Percentiles rank a stretch among this genome's conserved stretches.
phyloP scores from a whole-genome alignment of 2,113 vertebrate species.

The Capreolus pygargus region DNA sequence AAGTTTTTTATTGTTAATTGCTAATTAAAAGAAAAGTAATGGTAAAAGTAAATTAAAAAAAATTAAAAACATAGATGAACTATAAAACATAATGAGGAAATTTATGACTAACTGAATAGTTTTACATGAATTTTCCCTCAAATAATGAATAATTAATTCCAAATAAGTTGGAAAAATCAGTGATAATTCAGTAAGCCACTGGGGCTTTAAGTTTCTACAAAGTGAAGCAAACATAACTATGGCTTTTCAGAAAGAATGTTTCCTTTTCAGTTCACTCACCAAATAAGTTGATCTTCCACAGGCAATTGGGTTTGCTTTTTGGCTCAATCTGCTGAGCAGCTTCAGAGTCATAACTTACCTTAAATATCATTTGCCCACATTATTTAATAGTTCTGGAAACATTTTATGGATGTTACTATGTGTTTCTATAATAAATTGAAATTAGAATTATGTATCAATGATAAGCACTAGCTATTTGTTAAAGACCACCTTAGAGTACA shows the following conservation, averaged over 20 bases:
- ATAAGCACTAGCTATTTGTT: background rate
- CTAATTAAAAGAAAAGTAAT: conserved; percentile 70
- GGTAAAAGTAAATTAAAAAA: conserved; percentile 46
- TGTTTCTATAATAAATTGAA: background rate
- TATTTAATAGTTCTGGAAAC: background rate
- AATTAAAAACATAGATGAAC: conserved; percentile 41
- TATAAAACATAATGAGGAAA: conserved; percentile 59
- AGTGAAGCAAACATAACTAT: background rate
- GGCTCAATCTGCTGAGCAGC: background rate
- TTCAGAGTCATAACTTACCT: background rate
- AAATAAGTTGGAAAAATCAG: conserved; percentile 12
- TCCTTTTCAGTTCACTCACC: background rate
- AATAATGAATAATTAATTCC: conserved; percentile 50
- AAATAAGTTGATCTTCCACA: background rate
- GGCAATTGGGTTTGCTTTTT: background rate
- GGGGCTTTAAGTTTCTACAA: background rate
- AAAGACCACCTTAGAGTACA: background rate
- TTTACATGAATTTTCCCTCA: conserved; percentile 27
- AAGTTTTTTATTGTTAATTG: conserved; percentile 45
- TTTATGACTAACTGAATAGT: conserved; percentile 32
- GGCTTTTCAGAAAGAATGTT: background rate
- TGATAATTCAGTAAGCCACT: background rate
- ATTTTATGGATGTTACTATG: background rate
- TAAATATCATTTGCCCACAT: background rate
- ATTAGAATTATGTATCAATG: background rate